Percentiles rank a stretch among this genome's conserved stretches.
phyloP scores from a whole-genome alignment of 2,888 invertebrate genomes.

The Plebejus anna region DNA sequence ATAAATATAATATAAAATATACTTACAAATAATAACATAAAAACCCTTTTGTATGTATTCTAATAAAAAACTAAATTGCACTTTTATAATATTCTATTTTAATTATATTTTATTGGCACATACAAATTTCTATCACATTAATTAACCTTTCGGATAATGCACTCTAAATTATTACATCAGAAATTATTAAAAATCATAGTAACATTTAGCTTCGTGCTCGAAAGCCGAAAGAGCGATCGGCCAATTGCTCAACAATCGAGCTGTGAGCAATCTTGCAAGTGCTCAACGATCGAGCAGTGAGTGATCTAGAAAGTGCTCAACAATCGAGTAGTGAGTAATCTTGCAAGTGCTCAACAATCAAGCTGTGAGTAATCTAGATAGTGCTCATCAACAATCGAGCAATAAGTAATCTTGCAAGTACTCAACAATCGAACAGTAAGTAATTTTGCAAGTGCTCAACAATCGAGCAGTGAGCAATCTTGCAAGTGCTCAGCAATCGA shows the following conservation, averaged over 20 bases:
- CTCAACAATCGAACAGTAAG: not conserved
- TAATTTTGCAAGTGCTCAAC: too few relatives aligned
- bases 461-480: too few relatives aligned
- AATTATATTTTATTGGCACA: conserved; percentile 12
- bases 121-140: not conserved
- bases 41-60: not conserved
- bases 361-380: not conserved
- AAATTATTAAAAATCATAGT: not conserved
- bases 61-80: not conserved
- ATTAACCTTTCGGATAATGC: not conserved
- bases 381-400: not conserved
- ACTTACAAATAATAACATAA: not conserved
- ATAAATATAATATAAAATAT: not conserved
- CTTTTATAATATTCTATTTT: not conserved
- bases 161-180: not conserved
- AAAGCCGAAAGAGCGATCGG: not conserved
- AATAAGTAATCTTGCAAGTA: too few relatives aligned
- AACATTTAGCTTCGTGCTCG: not conserved
- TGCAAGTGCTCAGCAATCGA: too few relatives aligned
- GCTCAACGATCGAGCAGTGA: not conserved
- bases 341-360: not conserved
- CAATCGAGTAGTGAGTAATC: not conserved
- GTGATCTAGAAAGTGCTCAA: not conserved
- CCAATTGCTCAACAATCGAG: not conserved
- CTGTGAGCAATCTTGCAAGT: not conserved